These are phyloP conservation scores for Podarcis muralis DNA, from an alignment of 2,113 vertebrate genomes.

Conservation along the genomic window DNA sequence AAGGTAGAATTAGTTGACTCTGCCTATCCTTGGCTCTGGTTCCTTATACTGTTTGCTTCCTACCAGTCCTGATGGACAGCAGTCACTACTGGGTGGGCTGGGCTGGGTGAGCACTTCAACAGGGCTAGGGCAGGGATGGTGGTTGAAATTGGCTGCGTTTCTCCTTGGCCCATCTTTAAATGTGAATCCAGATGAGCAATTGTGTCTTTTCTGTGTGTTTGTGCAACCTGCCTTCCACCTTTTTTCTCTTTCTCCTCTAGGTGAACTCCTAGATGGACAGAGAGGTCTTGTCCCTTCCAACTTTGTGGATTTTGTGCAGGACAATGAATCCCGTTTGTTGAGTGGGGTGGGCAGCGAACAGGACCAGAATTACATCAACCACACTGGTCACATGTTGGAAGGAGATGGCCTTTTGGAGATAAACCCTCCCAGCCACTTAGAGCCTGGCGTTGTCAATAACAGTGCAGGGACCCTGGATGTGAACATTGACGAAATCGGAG, in stretches of 20 bases:
- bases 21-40: too few species aligned
- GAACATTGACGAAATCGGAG: slow-evolving; percentile 90
- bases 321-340: slow-evolving; percentile 78
- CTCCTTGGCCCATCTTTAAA: background rate
- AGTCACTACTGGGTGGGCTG: background rate
- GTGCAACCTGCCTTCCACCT: background rate
- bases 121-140: background rate
- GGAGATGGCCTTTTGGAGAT: slow-evolving; percentile 75
- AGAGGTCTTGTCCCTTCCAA: slow-evolving; percentile 96
- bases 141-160: background rate
- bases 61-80: too few species aligned
- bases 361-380: slow-evolving; percentile 81
- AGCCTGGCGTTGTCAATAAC: slow-evolving; percentile 74
- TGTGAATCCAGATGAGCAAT: background rate
- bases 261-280: slow-evolving; percentile 94
- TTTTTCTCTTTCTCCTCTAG: slow-evolving; percentile 67
- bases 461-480: slow-evolving; percentile 86
- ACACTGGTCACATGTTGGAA: slow-evolving; percentile 38
- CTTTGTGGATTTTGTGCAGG: slow-evolving; percentile 95
- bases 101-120: background rate
- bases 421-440: slow-evolving; percentile 68
- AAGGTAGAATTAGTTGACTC: too few species aligned
- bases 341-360: slow-evolving; percentile 80
- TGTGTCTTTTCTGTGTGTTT: background rate
- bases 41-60: too few species aligned